A percentile compares a stretch with the other conserved stretches of the same genome.
These are phyloP conservation scores for Daubentonia madagascariensis DNA, from an alignment of 2,113 vertebrate species.

Conservation along the genomic window DNA sequence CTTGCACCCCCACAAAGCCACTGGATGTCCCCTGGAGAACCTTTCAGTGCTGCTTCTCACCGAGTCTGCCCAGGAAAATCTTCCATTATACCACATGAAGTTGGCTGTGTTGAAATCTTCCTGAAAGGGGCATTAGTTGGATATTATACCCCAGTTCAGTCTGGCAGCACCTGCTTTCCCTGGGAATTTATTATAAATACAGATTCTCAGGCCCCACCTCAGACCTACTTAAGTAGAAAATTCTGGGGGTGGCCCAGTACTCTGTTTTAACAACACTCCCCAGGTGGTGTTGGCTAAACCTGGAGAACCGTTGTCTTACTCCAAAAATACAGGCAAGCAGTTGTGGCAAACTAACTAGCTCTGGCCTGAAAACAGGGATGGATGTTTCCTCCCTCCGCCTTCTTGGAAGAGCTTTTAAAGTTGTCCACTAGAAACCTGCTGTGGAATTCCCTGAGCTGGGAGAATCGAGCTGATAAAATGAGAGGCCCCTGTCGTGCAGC, in stretches of 20 bases:
- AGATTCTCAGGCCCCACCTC: background rate
- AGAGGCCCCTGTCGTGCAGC: background rate
- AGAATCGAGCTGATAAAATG: background rate
- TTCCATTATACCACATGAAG: accelerated
- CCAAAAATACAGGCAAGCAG: background rate
- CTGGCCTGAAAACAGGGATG: background rate
- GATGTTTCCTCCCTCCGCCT: background rate
- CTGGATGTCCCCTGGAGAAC: background rate
- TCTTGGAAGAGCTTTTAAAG: background rate
- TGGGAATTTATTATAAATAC: background rate
- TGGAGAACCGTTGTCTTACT: background rate
- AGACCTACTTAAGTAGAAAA: background rate
- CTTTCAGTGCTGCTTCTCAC: accelerated
- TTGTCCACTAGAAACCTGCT: background rate
- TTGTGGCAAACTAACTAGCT: background rate
- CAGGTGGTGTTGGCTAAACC: background rate
- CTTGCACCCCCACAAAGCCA: too few species aligned
- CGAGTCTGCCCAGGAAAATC: background rate
- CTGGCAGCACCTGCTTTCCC: too few species aligned
- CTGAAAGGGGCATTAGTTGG: background rate
- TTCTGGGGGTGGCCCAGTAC: too few species aligned
- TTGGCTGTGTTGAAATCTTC: background rate
- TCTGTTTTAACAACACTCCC: background rate
- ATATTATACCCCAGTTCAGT: background rate
- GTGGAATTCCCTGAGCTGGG: slow-evolving; percentile 32